These are phyloP conservation scores for Harpalus rubripes DNA, from an alignment of 2,888 invertebrate species.

Conservation along the genomic window DNA sequence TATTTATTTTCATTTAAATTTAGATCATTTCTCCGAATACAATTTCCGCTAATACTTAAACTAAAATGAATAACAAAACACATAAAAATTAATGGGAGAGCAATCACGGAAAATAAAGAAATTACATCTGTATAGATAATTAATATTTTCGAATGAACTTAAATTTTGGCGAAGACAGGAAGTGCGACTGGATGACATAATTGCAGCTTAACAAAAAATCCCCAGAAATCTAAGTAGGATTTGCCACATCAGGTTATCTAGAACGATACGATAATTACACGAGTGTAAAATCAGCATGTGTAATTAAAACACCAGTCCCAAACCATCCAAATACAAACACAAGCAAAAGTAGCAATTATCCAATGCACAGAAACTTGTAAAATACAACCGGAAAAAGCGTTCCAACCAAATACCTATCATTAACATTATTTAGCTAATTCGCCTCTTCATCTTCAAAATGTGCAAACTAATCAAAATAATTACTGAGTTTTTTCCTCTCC, in stretches of 20 bases:
- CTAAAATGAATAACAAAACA: neutral
- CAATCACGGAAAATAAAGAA: neutral
- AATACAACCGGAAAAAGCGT: constrained; percentile 45
- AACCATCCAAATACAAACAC: neutral
- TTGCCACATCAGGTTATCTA: constrained; percentile 24
- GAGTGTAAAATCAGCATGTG: constrained; percentile 18
- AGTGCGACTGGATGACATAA: constrained; percentile 37
- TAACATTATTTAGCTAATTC: constrained; percentile 56
- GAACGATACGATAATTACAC: constrained; percentile 22
- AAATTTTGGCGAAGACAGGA: constrained; percentile 41
- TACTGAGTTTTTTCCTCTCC: constrained; percentile 39
- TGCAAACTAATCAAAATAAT: constrained; percentile 57
- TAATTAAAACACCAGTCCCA: constrained; percentile 14
- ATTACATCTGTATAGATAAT: constrained; percentile 28
- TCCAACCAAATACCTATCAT: constrained; percentile 49
- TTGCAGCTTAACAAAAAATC: constrained; percentile 17
- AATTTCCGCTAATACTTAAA: constrained; percentile 1
- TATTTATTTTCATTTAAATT: neutral
- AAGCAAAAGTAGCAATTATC: constrained; percentile 23
- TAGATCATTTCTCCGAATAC: neutral
- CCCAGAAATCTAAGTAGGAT: constrained; percentile 24
- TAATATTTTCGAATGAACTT: constrained; percentile 13
- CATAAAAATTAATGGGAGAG: neutral
- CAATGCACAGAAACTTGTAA: constrained; percentile 20
- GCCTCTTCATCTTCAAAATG: constrained; percentile 53